Conservation (phyloP, 2,797 vertebrate species). For the Muscicapa comitata region DNA sequence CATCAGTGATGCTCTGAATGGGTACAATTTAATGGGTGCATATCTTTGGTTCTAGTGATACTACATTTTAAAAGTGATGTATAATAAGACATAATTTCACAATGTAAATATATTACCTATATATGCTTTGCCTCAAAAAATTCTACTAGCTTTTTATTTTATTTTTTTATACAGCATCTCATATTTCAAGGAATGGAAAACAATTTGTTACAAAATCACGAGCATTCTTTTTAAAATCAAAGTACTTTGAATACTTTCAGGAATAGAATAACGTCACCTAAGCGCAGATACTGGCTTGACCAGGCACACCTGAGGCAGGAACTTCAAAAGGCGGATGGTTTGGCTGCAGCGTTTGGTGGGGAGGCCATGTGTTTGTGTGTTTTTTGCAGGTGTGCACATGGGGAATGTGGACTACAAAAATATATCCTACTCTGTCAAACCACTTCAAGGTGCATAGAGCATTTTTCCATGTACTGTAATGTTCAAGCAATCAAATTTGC, state of each 20-base stretch:
- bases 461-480: not conserved
- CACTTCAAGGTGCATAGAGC: not conserved
- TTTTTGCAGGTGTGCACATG: not conserved
- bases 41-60: not conserved
- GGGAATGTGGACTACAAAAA: not conserved
- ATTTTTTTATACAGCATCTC: not conserved
- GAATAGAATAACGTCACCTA: not conserved
- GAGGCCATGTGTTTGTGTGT: accelerated
- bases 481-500: not conserved
- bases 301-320: not conserved
- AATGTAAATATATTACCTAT: not conserved
- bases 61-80: not conserved
- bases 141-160: not conserved
- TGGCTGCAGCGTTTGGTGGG: accelerated
- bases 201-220: not conserved
- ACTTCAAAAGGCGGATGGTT: not conserved
- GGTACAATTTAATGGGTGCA: not conserved
- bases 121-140: not conserved
- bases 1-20: not conserved
- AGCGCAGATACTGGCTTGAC: not conserved
- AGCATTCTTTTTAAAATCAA: not conserved
- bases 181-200: not conserved
- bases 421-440: not conserved
- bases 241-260: not conserved
- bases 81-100: not conserved